Evolutionary conservation across 2,888 invertebrate genomes (phyloP).

Genomic region (Drepana falcataria): DNA sequence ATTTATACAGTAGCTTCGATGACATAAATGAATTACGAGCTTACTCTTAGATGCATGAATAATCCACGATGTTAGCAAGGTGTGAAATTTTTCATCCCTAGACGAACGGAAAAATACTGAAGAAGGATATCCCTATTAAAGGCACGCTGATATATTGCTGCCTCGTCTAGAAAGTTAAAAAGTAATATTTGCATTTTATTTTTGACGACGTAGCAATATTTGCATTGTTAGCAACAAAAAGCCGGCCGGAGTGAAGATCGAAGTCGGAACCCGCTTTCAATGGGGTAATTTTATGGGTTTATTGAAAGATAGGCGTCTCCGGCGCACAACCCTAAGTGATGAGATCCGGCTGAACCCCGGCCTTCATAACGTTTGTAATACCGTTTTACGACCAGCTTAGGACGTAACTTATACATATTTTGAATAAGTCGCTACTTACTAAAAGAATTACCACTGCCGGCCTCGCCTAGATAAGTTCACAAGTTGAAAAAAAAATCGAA

Average conservation of each 20-base stretch:
- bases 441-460: slow-evolving; percentile 56
- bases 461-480: slow-evolving; percentile 45
- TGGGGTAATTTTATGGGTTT: slow-evolving; percentile 63
- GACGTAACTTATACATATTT: slow-evolving; percentile 73
- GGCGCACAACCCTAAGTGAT: slow-evolving; percentile 66
- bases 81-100: slow-evolving; percentile 57
- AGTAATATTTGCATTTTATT: slow-evolving; percentile 44
- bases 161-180: slow-evolving; percentile 57
- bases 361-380: slow-evolving; percentile 72
- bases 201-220: slow-evolving; percentile 20
- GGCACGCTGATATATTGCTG: slow-evolving; percentile 62
- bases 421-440: slow-evolving; percentile 66
- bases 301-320: slow-evolving; percentile 64
- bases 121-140: slow-evolving; percentile 60
- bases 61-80: slow-evolving; percentile 49
- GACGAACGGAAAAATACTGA: slow-evolving; percentile 41
- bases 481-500: slow-evolving; percentile 24
- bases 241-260: slow-evolving; percentile 24
- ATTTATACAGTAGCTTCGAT: slow-evolving; percentile 30
- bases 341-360: slow-evolving; percentile 67
- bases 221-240: slow-evolving; percentile 53
- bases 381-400: slow-evolving; percentile 72
- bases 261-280: slow-evolving; percentile 39
- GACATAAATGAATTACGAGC: slow-evolving; percentile 55
- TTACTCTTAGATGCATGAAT: slow-evolving; percentile 46